Evolutionary conservation across 1,140 invertebrate species (phyloP), one percentile per base, ranked within the genome.

Genomic region (Ceratina japonica): DNA sequence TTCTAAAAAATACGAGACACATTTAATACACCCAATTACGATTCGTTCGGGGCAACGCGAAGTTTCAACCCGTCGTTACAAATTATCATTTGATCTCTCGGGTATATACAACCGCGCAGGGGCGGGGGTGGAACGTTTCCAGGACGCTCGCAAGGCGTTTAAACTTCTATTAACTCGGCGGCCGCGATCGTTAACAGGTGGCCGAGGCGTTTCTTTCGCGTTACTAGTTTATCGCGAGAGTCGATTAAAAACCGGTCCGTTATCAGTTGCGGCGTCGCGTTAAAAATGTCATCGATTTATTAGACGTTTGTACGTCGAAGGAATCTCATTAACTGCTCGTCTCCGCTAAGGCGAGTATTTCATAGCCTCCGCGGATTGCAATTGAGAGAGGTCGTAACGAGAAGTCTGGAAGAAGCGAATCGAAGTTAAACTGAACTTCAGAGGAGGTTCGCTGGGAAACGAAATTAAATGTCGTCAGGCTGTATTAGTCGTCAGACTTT

Each of bases 271-370:
- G 62, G 62, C n/a, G n/a, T 15, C 22, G 12, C 24, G 52, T 69
- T 69, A 69, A 31, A 15, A 44, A 59, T 54, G 61, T 72, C 49
- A 51, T 72, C 37, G 16, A 27, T 16, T 72, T 62, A 72, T 72
- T 59, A 59, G 49, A 15, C 58, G 20, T 56, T 71, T 31, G 31
- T 49, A 24, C 44, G 20, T 27, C 52, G 52, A n/a, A 3, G 24
- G 52, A 37, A 20, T 58, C 66, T 58, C 66, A 37, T 69, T 69
- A 69, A 31, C 24, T 10, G 16, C 10, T 37, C 52, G 22, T 16
- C 16, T 56, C 20, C 20, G 52, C 52, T 44, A 37, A 37, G 0
- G 15, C 1, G 24, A 22, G 51, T 37, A 20, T 37, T 69, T 69
- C 24, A 58, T 58, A 58, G 66, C 24, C 22, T 58, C 18, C n/a